Evolutionary conservation across 2,797 vertebrate species (phyloP), one percentile per base, ranked within the genome.

Genomic region (Saxicola maurus): DNA sequence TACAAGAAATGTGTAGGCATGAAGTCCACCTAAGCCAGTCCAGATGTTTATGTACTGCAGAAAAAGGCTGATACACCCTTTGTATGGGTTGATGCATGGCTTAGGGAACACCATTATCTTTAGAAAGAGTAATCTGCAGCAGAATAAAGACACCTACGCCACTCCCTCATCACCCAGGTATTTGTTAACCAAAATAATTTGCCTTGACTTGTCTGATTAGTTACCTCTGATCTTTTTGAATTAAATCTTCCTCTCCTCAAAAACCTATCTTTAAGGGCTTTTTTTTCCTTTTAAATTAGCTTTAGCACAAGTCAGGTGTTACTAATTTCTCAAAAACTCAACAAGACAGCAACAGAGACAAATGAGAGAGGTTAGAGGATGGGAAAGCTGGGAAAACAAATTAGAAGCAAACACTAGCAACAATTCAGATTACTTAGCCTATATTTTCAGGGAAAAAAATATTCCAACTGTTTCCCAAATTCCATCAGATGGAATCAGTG

Each of bases 1-100:
- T 12, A 53, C 0, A 4, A 73, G 43, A 51, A 69, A 25, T 16
- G n/a, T 0, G 3, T 1, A 37, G 61, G 52, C 2, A 0, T 24
- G 12, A 69, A 65, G 10, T 51, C 12, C 51, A 31, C 8, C 33
- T 8, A 52, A 13, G n/a, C 12, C 35, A 68, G 14, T 14, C 27
- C 15, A 78, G n/a, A 27, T 45, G 33, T n/a, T 24, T 31, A 46
- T 19, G 16, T 23, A 45, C 24, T 42, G 51, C n/a, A 64, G 37
- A 49, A 24, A 66, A 80, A 74, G 45, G 40, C 33, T 52, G 53
- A 27, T 13, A 27, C 8, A 71, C 13, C 28, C 13, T 52, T 40
- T 17, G 6, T 3, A 43, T 1, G 46, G 2, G 27, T 30, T 64
- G 59, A 40, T 48, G 66, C 21, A 23, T 1, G 37, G 55, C 57